These are phyloP conservation scores for Drosophila parthenogenetica DNA, from an alignment of 2,888 invertebrate species.

Conservation along the genomic window DNA sequence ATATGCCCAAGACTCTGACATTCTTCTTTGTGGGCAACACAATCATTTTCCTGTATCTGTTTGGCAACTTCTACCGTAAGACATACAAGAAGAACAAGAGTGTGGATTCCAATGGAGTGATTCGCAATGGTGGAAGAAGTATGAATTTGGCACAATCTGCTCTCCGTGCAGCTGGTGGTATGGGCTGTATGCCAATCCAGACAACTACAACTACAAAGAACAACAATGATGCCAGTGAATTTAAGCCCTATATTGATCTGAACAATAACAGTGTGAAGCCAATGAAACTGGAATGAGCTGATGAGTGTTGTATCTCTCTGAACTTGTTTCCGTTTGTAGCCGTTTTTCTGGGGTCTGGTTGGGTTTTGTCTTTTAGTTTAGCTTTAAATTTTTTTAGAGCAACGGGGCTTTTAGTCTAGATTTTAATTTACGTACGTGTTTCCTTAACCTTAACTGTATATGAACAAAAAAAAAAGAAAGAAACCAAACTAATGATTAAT, in stretches of 20 bases:
- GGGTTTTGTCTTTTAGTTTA: slow-evolving; percentile 42
- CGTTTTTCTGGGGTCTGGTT: slow-evolving; percentile 24
- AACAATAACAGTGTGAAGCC: slow-evolving; percentile 82
- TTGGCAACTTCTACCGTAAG: slow-evolving; percentile 87
- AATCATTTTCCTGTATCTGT: slow-evolving; percentile 87
- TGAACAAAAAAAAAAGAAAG: slow-evolving; percentile 17
- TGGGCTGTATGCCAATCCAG: slow-evolving; percentile 80
- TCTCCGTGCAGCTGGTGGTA: slow-evolving; percentile 79
- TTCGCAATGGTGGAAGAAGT: slow-evolving; percentile 50
- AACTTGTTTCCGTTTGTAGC: neutral
- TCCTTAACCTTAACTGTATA: slow-evolving; percentile 43
- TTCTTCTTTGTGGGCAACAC: slow-evolving; percentile 87
- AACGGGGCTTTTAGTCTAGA: slow-evolving; percentile 66
- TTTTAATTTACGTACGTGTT: slow-evolving; percentile 40
- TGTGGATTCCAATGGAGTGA: slow-evolving; percentile 54
- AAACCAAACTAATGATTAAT: slow-evolving; percentile 6
- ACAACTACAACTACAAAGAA: slow-evolving; percentile 23
- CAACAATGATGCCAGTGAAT: slow-evolving; percentile 65
- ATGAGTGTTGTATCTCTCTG: neutral
- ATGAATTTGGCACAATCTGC: slow-evolving; percentile 68
- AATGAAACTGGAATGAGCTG: slow-evolving; percentile 73
- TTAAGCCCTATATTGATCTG: slow-evolving; percentile 83
- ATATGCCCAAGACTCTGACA: slow-evolving; percentile 86
- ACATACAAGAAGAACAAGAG: slow-evolving; percentile 85
- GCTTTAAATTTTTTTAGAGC: slow-evolving; percentile 39